Base-by-base conservation (phyloP, 1,140 invertebrate species). In the Bombus waltoni region DNA sequence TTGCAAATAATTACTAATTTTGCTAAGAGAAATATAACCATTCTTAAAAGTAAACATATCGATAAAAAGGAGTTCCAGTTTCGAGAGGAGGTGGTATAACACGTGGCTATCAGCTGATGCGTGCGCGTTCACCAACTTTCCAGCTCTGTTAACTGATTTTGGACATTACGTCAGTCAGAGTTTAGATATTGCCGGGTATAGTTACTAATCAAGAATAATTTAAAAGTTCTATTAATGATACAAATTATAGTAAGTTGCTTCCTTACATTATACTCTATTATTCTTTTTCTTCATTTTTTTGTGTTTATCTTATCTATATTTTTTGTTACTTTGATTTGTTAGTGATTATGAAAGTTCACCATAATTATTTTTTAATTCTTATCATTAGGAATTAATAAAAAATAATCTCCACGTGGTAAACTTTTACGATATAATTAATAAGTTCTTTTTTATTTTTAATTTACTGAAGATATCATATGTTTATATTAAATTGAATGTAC, bases 51-150 rank as follows among this genome's bases (percentile, higher is more conserved):
- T 13, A 57, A 47, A 0, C 25, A 47, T 25, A 35, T 70, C 18
- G 25, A 70, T 77, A 22, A 47, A 40, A 18, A 72, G 22, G 9
- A 68, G 66, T n/a, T 85, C 44, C 70, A 85, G 42, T 62, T 32
- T 81, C 10, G 68, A 62, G n/a, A 81, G 32, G 68, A 68, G 47
- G 65, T 71, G 76, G 68, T 53, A 70, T 80, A 86, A 84, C 91
- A 92, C 90, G 91, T 92, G 91, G 88, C 71, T 44, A 78, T 92
- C 90, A 92, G 90, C 90, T 91, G 91, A 92, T 91, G 87, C 76
- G 88, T 85, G 87, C 88, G 88, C 87, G 80, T 83, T 71, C 53
- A 22, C 81, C 57, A 73, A 65, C 77, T 82, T 71, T 85, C 76
- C 70, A 44, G 66, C 15, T 53, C 65, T 35, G 11, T 47, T 57